phyloP scores from a whole-genome alignment of 2,888 invertebrate species.

The Nasonia oneida region DNA sequence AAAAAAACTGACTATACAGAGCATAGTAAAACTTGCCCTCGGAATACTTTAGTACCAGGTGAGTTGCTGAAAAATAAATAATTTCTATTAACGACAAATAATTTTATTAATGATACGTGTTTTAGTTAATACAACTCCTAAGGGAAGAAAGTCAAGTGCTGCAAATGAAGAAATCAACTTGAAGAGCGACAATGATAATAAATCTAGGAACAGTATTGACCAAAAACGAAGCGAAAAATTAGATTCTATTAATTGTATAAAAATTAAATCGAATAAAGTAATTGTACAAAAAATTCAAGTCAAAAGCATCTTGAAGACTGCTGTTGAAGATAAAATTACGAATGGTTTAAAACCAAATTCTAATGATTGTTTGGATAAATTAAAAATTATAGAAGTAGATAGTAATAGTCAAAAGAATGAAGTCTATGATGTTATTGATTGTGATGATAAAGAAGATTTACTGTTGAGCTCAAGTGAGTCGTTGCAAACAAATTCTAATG shows the following conservation, averaged over 20 bases:
- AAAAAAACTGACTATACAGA: conserved; percentile 62
- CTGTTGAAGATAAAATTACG: conserved; percentile 51
- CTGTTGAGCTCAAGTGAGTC: conserved; percentile 34
- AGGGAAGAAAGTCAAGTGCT: conserved; percentile 43
- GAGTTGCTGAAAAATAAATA: conserved; percentile 25
- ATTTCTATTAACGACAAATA: neutral
- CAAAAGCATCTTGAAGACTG: conserved; percentile 52
- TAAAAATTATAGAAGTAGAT: conserved; percentile 50
- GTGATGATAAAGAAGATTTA: conserved; percentile 41
- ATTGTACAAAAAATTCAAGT: conserved; percentile 49
- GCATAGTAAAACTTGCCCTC: conserved; percentile 61
- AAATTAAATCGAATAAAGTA: conserved; percentile 45
- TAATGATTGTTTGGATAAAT: conserved; percentile 53
- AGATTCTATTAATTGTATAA: conserved; percentile 44
- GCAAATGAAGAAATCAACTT: conserved; percentile 26
- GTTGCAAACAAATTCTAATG: conserved; percentile 43
- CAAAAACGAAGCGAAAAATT: conserved; percentile 47
- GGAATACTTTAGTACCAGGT: conserved; percentile 50
- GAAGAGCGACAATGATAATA: conserved; percentile 45
- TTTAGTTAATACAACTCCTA: conserved; percentile 43
- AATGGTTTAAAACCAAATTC: conserved; percentile 56
- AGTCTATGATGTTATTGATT: conserved; percentile 30
- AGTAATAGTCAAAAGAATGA: conserved; percentile 46
- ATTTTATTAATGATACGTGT: conserved; percentile 30
- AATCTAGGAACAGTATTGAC: conserved; percentile 54